Conservation (phyloP, 1,140 invertebrate genomes). For the Campoletis sonorensis region DNA sequence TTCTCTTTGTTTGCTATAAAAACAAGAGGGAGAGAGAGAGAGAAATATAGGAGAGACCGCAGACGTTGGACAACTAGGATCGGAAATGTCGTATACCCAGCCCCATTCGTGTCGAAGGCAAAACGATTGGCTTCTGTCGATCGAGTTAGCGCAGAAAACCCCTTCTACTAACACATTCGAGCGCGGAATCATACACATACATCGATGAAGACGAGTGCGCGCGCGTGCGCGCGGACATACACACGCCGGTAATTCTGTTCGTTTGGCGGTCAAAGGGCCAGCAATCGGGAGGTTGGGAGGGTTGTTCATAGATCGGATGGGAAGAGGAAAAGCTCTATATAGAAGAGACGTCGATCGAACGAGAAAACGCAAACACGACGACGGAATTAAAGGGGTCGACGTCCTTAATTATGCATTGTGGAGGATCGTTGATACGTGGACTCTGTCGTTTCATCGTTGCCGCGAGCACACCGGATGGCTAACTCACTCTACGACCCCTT, state of each 20-base stretch:
- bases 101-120: slow-evolving; percentile 65
- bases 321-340: slow-evolving; percentile 4
- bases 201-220: no score
- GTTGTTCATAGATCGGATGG: slow-evolving; percentile 52
- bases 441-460: slow-evolving; percentile 33
- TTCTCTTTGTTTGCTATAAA: neutral
- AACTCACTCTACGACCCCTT: slow-evolving; percentile 41
- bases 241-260: slow-evolving; percentile 65
- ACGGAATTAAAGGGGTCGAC: slow-evolving; percentile 66
- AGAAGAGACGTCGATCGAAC: slow-evolving; percentile 27
- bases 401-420: slow-evolving; percentile 69
- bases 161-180: neutral
- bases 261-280: slow-evolving; percentile 64
- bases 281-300: slow-evolving; percentile 38
- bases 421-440: slow-evolving; percentile 54
- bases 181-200: no score
- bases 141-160: slow-evolving; percentile 46
- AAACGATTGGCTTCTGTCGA: slow-evolving; percentile 61
- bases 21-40: slow-evolving; percentile 23
- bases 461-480: slow-evolving; percentile 11
- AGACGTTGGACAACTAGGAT: neutral
- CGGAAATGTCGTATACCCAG: slow-evolving; percentile 60
- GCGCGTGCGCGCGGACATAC: no score
- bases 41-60: no score
- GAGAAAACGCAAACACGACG: slow-evolving; percentile 68